Percentiles rank a stretch among this genome's conserved stretches.
phyloP scores from a whole-genome alignment of 2,113 vertebrate genomes.

The Pseudonaja textilis region DNA sequence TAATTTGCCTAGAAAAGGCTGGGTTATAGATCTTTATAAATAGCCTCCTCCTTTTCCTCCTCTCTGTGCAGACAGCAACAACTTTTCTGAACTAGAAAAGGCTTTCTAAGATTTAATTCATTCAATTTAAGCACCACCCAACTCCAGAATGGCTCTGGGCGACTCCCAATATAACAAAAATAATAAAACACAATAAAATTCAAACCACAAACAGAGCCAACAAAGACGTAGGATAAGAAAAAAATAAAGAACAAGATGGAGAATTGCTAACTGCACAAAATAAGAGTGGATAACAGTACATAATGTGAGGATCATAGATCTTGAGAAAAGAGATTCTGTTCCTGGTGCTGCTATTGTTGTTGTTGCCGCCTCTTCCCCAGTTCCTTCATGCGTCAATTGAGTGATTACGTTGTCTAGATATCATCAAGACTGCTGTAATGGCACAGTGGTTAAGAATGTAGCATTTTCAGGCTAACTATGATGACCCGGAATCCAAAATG shows the following conservation, averaged over 20 bases:
- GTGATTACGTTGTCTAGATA: background rate
- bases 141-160: background rate
- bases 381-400: background rate
- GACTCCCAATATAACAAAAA: background rate
- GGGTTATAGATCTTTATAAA: background rate
- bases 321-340: background rate
- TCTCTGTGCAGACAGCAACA: background rate
- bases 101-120: background rate
- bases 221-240: background rate
- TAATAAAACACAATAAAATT: background rate
- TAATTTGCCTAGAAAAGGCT: background rate
- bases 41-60: background rate
- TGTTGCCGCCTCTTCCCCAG: background rate
- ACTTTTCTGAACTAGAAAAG: background rate
- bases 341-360: background rate
- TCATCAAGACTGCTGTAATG: background rate
- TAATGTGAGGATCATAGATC: background rate
- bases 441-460: too few relatives aligned
- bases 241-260: background rate
- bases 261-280: background rate
- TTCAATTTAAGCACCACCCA: background rate
- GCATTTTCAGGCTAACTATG: too few relatives aligned
- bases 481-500: too few relatives aligned
- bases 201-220: background rate
- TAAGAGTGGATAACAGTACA: background rate